Evolutionary conservation across 2,888 invertebrate species (phyloP).

Genomic region (Eilema sororculum): DNA sequence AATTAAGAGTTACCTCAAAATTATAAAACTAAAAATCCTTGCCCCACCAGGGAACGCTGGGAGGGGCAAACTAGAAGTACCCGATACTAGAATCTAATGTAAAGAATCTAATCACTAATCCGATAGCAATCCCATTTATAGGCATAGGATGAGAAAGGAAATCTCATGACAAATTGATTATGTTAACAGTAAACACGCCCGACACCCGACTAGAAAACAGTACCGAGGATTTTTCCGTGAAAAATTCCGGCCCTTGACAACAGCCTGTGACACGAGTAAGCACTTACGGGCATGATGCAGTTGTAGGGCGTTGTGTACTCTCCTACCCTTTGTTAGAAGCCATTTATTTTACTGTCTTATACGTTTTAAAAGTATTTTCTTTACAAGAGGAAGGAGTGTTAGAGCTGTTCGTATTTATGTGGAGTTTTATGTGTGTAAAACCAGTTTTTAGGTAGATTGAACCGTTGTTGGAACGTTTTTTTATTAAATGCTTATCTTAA

Average conservation of each 20-base stretch:
- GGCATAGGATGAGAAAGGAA: not conserved
- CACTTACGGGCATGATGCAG: constrained; percentile 47
- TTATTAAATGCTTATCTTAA: too few relatives aligned
- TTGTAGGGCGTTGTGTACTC: constrained; percentile 44
- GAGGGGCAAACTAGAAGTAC: too few relatives aligned
- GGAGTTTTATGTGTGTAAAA: too few relatives aligned
- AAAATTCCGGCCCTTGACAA: constrained; percentile 34
- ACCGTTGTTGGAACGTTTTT: too few relatives aligned
- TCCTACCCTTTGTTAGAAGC: constrained; percentile 47
- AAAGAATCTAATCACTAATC: not conserved
- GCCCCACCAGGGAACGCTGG: too few relatives aligned
- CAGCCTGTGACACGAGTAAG: constrained; percentile 43
- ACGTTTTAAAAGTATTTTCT: constrained; percentile 46
- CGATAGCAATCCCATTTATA: not conserved
- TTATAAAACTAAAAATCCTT: too few relatives aligned
- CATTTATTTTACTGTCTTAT: constrained; percentile 52
- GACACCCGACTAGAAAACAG: constrained; percentile 1
- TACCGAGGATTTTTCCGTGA: constrained; percentile 23
- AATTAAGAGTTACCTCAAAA: too few relatives aligned
- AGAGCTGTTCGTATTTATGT: constrained; percentile 8
- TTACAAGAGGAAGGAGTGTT: constrained; percentile 10
- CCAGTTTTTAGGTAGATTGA: too few relatives aligned
- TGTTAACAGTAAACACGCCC: constrained; percentile 5
- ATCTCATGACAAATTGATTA: constrained; percentile 2
- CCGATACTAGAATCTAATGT: too few relatives aligned